These are phyloP conservation scores for Microctenopoma lineatum DNA, from an alignment of 2,797 vertebrate genomes.

Conservation along the genomic window DNA sequence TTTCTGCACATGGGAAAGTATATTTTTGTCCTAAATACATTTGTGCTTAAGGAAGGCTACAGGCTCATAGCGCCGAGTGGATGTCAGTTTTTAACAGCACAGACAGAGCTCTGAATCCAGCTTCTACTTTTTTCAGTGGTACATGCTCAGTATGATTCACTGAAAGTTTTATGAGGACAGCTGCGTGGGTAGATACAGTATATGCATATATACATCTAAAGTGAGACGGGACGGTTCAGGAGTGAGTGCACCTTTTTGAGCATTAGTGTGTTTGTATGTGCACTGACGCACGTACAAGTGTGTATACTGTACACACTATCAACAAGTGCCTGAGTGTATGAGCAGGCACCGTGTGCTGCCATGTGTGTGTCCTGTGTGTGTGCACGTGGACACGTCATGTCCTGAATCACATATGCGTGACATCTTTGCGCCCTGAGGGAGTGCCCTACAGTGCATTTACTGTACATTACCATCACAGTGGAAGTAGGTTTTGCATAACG, in stretches of 20 bases:
- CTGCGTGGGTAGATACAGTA: slow-evolving; percentile 51
- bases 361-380: slow-evolving; percentile 13
- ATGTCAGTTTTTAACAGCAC: slow-evolving; percentile 32
- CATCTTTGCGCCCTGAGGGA: slow-evolving; percentile 38
- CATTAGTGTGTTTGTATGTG: neutral
- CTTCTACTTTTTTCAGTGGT: slow-evolving; percentile 47
- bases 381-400: slow-evolving; percentile 28
- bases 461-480: slow-evolving; percentile 50
- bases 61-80: slow-evolving; percentile 26
- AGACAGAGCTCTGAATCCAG: slow-evolving; percentile 19
- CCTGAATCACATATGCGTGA: slow-evolving; percentile 52
- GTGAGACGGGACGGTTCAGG: slow-evolving; percentile 42
- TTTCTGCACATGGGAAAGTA: too few relatives aligned
- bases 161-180: slow-evolving; percentile 77
- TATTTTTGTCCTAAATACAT: neutral
- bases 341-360: slow-evolving; percentile 17
- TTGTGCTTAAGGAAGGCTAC: slow-evolving; percentile 15
- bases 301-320: slow-evolving; percentile 9
- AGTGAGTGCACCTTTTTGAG: slow-evolving; percentile 19
- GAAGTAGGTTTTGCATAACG: slow-evolving; percentile 48
- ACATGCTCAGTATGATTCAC: slow-evolving; percentile 47
- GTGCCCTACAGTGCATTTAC: slow-evolving; percentile 50
- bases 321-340: slow-evolving; percentile 53
- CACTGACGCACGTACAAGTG: neutral
- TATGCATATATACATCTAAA: slow-evolving; percentile 42